phyloP scores from a whole-genome alignment of 2,113 vertebrate genomes.

The Triplophysa siluroides region DNA sequence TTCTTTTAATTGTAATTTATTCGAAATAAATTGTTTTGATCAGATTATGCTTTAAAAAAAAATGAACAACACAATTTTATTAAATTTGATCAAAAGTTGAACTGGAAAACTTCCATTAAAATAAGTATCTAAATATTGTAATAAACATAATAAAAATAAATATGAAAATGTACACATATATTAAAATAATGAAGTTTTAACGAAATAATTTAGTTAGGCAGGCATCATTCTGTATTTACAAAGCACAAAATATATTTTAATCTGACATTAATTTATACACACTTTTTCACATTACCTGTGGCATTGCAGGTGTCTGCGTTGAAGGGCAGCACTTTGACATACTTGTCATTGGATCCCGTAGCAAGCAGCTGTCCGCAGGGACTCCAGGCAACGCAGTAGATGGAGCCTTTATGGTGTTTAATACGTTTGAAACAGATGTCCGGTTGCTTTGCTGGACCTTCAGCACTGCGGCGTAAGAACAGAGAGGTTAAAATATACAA shows the following conservation, averaged over 20 bases:
- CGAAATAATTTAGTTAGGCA: too few species aligned
- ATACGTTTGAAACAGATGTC: slow-evolving; percentile 93
- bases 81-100: too few species aligned
- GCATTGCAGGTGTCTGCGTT: slow-evolving; percentile 93
- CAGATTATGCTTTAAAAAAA: too few species aligned
- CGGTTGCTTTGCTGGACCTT: slow-evolving; percentile 79
- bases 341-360: slow-evolving; percentile 98
- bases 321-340: slow-evolving; percentile 95
- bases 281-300: slow-evolving; percentile 75
- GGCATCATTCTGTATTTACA: not conserved
- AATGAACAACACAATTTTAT: too few species aligned
- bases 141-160: too few species aligned
- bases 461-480: slow-evolving; percentile 68
- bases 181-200: too few species aligned
- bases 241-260: not conserved
- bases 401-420: slow-evolving; percentile 98
- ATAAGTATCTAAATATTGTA: too few species aligned
- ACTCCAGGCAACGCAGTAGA: slow-evolving; percentile 98
- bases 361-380: slow-evolving; percentile 93
- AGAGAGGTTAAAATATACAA: not conserved
- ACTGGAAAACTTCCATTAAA: too few species aligned
- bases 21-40: too few species aligned
- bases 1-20: too few species aligned
- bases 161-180: too few species aligned
- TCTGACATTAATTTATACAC: too few species aligned